phyloP scores from a whole-genome alignment of 2,113 vertebrate species.

The Macquaria ambigua region DNA sequence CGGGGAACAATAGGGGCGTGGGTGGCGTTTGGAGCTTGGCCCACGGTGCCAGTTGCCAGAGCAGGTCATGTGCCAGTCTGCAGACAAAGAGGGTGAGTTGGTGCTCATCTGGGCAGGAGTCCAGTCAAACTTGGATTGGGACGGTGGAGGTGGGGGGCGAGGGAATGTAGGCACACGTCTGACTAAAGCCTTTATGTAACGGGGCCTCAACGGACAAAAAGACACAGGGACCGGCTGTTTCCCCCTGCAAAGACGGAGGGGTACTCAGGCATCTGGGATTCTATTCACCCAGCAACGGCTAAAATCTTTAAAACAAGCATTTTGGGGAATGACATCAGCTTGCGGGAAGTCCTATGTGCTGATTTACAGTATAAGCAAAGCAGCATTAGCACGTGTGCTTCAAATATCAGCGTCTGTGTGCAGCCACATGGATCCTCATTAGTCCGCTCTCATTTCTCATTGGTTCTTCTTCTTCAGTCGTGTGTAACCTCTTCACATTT shows the following conservation, averaged over 20 bases:
- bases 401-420: background rate
- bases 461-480: background rate
- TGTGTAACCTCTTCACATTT: slow-evolving; percentile 4
- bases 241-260: slow-evolving; percentile 47
- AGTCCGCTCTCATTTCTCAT: background rate
- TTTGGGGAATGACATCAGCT: slow-evolving; percentile 19
- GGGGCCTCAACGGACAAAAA: slow-evolving; percentile 75
- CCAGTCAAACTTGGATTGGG: slow-evolving; percentile 58
- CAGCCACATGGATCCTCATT: slow-evolving; percentile 7
- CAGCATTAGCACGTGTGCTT: background rate
- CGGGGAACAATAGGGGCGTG: slow-evolving; percentile 62
- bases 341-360: slow-evolving; percentile 5
- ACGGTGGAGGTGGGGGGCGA: slow-evolving; percentile 37
- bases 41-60: slow-evolving; percentile 61
- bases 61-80: slow-evolving; percentile 66
- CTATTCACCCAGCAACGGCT: slow-evolving; percentile 67
- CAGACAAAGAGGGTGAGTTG: slow-evolving; percentile 73
- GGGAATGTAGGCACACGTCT: slow-evolving; percentile 78
- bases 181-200: slow-evolving; percentile 69
- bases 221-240: slow-evolving; percentile 74
- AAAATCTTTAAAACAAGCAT: slow-evolving; percentile 1
- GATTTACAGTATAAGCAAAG: slow-evolving; percentile 6
- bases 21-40: slow-evolving; percentile 66
- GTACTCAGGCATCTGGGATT: slow-evolving; percentile 69
- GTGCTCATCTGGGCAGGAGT: slow-evolving; percentile 65